Conservation (phyloP, 2,888 invertebrate genomes). For the Lydus trimaculatus region DNA sequence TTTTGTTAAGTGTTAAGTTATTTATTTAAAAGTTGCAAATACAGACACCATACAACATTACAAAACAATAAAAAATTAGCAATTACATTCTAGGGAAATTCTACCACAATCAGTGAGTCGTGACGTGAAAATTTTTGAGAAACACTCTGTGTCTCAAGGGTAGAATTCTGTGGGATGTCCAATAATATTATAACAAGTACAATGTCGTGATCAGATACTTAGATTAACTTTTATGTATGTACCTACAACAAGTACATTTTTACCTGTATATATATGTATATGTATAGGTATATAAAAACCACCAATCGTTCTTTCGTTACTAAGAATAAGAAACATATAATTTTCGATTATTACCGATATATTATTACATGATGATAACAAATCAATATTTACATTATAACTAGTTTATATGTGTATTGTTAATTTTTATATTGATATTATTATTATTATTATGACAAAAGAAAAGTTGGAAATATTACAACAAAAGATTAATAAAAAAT, state of each 20-base stretch:
- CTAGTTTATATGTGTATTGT: background rate
- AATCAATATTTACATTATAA: slow-evolving; percentile 31
- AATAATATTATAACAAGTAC: background rate
- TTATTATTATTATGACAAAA: background rate
- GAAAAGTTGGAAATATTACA: slow-evolving; percentile 3
- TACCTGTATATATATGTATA: too few relatives aligned
- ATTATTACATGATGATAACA: slow-evolving; percentile 31
- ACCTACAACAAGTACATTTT: slow-evolving; percentile 13
- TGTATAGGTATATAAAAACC: too few relatives aligned
- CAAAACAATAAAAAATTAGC: too few relatives aligned
- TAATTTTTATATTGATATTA: background rate
- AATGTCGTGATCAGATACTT: slow-evolving; percentile 28
- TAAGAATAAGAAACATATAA: slow-evolving; percentile 39
- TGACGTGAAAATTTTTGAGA: background rate
- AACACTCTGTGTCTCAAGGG: background rate
- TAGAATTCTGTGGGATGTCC: background rate
- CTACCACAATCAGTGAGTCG: background rate
- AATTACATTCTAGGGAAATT: too few relatives aligned
- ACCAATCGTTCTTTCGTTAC: slow-evolving; percentile 19
- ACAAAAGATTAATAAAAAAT: background rate
- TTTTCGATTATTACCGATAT: slow-evolving; percentile 39
- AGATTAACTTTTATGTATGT: slow-evolving; percentile 25
- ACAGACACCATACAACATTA: too few relatives aligned
- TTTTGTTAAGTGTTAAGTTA: too few relatives aligned
- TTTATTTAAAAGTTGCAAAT: too few relatives aligned